Percentiles rank a stretch among this genome's conserved stretches.
phyloP scores from a whole-genome alignment of 2,113 vertebrate species.

The Rousettus leschenaultii region DNA sequence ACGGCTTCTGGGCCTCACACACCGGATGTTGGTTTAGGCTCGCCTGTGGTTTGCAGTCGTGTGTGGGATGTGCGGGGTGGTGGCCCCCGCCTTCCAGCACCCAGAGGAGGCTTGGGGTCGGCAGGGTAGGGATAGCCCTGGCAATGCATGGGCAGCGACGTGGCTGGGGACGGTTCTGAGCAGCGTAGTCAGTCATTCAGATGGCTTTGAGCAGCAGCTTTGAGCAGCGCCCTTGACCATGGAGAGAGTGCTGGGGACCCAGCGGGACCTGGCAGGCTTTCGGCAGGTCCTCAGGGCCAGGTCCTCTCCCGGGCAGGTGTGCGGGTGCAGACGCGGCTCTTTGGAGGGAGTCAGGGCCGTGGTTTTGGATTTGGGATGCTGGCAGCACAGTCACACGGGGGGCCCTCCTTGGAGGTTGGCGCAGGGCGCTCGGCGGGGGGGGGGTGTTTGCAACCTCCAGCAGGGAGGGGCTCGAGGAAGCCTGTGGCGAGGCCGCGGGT shows the following conservation, averaged over 20 bases:
- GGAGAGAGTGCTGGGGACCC: not conserved
- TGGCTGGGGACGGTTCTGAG: too few species aligned
- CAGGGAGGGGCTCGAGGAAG: not conserved
- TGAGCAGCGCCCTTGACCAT: not conserved
- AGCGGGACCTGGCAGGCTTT: not conserved
- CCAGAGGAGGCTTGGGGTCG: too few species aligned
- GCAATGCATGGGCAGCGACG: not conserved
- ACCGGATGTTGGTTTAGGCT: rapidly evolving
- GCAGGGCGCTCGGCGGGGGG: rapidly evolving
- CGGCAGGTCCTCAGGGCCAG: too few species aligned
- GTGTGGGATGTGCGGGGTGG: too few species aligned
- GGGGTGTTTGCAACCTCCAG: rapidly evolving
- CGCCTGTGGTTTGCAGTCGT: rapidly evolving
- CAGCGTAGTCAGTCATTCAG: too few species aligned
- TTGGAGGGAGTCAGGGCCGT: not conserved
- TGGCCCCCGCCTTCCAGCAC: not conserved
- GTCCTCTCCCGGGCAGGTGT: not conserved
- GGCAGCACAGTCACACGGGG: not conserved
- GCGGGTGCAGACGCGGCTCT: not conserved
- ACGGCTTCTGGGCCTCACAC: rapidly evolving
- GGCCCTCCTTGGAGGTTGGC: not conserved
- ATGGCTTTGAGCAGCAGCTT: not conserved
- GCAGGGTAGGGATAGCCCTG: not conserved
- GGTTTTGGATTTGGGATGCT: not conserved
- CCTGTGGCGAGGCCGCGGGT: not conserved